Conservation (phyloP, 2,797 vertebrate genomes). For the Sus cebifrons region DNA sequence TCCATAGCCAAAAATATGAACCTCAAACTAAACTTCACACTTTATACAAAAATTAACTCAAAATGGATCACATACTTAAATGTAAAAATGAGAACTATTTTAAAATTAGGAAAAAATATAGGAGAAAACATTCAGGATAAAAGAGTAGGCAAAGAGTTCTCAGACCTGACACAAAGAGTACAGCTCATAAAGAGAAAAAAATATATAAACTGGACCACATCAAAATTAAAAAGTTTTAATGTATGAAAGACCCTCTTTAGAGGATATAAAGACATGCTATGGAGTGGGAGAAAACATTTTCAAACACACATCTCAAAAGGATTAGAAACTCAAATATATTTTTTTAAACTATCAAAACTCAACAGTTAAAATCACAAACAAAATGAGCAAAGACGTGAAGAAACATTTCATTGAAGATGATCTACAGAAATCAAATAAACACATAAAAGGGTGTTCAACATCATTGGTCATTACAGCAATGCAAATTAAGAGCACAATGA, state of each 20-base stretch:
- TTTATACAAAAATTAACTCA: constrained; percentile 39
- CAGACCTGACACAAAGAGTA: constrained; percentile 12
- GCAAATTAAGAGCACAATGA: not conserved
- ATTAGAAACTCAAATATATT: not conserved
- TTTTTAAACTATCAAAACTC: not conserved
- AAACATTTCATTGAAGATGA: not conserved
- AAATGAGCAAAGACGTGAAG: not conserved
- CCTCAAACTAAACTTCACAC: constrained; percentile 1
- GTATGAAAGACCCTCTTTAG: not conserved
- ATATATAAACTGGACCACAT: not conserved
- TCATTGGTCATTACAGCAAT: not conserved
- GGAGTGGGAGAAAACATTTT: constrained; percentile 17
- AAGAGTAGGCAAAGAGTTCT: constrained; percentile 2
- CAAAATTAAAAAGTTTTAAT: constrained; percentile 44
- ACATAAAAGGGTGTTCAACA: not conserved
- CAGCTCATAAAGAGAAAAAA: not conserved
- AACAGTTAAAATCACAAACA: not conserved
- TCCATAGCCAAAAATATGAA: not conserved
- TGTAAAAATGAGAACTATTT: constrained; percentile 34
- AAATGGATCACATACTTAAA: constrained; percentile 21
- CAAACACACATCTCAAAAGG: constrained; percentile 37
- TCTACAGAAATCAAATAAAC: constrained; percentile 1
- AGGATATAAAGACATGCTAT: constrained; percentile 12
- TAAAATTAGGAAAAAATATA: not conserved
- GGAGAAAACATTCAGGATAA: constrained; percentile 25